Evolutionary conservation across 2,113 vertebrate species (phyloP), one percentile per base, ranked within the genome.

Genomic region (Tychaedon coryphoeus): DNA sequence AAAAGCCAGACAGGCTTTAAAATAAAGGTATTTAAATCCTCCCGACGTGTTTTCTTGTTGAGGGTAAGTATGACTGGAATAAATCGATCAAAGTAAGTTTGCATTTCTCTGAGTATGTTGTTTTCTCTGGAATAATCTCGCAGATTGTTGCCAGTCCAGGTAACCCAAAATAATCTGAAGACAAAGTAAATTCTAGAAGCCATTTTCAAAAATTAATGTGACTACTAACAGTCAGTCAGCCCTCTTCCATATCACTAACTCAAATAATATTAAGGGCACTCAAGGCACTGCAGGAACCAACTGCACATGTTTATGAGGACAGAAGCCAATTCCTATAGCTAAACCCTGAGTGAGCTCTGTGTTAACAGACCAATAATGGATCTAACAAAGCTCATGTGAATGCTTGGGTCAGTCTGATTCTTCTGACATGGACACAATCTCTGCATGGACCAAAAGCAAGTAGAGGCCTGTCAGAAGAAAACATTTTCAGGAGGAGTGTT

Each of bases 11-110:
- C 3, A 34, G 13, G 12, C 12, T 48, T 61, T 61, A 64, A 94
- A 94, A 75, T 23, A 51, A 71, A 60, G 43, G 11, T 14, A 6
- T 51, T 31, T 57, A 4, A 38, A 34, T 14, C 43, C 26, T 24
- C 19, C 18, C n/a, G 36, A 8, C 26, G 9, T 43, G 29, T 36
- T 60, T 31, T 6, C 40, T 56, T 56, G 15, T 26, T 18, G 34
- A 64, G 10, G 3, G 2, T 54, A 82, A 71, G 17, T 26, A 57
- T 1, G 1, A 69, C 0, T 14, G 9, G 24, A 83, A 70, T n/a
- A 60, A 81, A 84, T 19, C 16, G 8, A 76, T 19, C 16, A 72
- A 42, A 17, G 53, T 18, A 78, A 58, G 12, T 67, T 6, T 60
- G 10, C 18, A 13, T 7, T 78, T 75, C 25, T 77, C 43, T 0